Evolutionary conservation across 2,113 vertebrate species (phyloP), one percentile per base, ranked within the genome.

Genomic region (Xiphophorus maculatus): DNA sequence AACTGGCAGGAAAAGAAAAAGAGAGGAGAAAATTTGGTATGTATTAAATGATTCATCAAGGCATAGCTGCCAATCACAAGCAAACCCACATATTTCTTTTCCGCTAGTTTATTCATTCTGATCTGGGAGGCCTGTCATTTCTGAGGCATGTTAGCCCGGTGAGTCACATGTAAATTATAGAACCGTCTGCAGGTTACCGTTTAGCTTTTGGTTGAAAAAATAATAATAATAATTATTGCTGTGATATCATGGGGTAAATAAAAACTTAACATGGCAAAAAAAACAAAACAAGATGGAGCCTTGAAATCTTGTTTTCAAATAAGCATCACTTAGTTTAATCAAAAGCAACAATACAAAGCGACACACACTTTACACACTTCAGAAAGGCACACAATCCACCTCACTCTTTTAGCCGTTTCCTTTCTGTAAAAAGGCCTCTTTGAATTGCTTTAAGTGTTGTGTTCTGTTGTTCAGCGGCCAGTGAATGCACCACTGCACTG

Each of bases 81-180:
- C 5, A 17, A 48, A 81, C 71, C 65, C 71, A 32, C 54, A 48
- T 66, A 72, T 76, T 61, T 70, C 25, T 48, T 63, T 44, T 32
- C 40, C 17, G 63, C 66, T 68, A 10, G 77, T 79, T 66, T 61
- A 71, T 79, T 87, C 75, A n/a, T 68, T 76, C 14, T 1, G 32
- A 60, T 76, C 71, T 76, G 84, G 86, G 70, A 87, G 78, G 74
- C 51, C 78, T 77, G 74, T 80, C 73, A n/a, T 85, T 84, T 88
- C 74, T 77, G 74, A 84, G 81, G 63, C 65, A 19, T 70, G 76
- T 65, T 17, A 3, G 65, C 17, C 69, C 1, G 29, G 79, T 84
- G 87, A 86, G 66, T 84, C 87, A 76, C 84, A 73, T 67, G 75
- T 73, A 71, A 35, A 84, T 84, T 71, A 86, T 60, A 80, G 74